These are phyloP conservation scores for Pogonomyrmex californicus DNA, from an alignment of 1,140 invertebrate genomes.

Conservation along the genomic window DNA sequence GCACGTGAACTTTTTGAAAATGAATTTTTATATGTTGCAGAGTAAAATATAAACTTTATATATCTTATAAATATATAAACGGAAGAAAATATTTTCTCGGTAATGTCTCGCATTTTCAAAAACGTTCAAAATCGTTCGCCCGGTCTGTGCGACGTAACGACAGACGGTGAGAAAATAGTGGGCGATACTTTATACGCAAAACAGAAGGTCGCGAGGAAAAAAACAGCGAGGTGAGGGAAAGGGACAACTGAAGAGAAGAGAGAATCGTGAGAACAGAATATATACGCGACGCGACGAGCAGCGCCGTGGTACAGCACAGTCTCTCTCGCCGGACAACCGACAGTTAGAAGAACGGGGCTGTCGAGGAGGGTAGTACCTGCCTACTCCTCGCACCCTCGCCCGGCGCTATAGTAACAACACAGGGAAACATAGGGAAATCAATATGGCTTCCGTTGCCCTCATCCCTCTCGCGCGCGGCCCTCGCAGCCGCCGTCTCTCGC, in stretches of 20 bases:
- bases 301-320: conserved; percentile 68
- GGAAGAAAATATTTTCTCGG: not conserved
- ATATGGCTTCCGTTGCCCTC: conserved; percentile 87
- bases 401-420: conserved; percentile 87
- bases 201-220: conserved; percentile 39
- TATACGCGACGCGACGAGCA: conserved; percentile 74
- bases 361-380: conserved; percentile 77
- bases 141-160: conserved; percentile 18
- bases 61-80: not conserved
- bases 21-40: not conserved
- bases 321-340: conserved; percentile 77
- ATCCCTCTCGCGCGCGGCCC: conserved; percentile 78
- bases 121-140: conserved; percentile 21
- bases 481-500: conserved; percentile 64
- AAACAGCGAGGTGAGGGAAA: conserved; percentile 18
- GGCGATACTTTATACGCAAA: conserved; percentile 45
- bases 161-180: conserved; percentile 42
- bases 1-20: not conserved
- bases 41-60: not conserved
- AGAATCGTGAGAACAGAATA: conserved; percentile 71
- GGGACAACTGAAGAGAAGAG: not conserved
- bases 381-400: conserved; percentile 83
- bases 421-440: conserved; percentile 88
- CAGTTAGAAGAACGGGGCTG: conserved; percentile 73
- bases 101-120: not conserved